Evolutionary conservation across 1,140 invertebrate species (phyloP), one percentile per base, ranked within the genome.

Genomic region (Pseudomyrmex sp.): DNA sequence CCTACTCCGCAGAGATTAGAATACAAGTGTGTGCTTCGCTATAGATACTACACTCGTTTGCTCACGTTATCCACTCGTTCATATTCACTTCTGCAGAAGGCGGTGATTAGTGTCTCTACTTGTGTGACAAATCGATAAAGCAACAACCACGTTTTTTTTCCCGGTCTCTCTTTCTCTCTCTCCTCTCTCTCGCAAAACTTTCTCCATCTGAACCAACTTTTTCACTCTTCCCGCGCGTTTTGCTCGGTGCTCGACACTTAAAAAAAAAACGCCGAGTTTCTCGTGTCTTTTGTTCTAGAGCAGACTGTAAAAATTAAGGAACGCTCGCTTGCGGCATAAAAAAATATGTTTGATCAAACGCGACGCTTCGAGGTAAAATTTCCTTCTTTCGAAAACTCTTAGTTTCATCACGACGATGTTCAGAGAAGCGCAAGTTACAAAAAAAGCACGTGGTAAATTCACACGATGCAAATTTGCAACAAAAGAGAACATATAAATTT

Each of bases 161-260:
- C 59, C 54, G 44, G 8, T 50, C 35, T 35, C 35, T 35, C 5
- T 35, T 7, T 35, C 5, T 35, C 5, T 35, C 35, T 35, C 0
- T 35, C 35, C 18, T 18, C 18, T 35, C 35, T 5, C 35, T 35
- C 23, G 15, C 15, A 80, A n/a, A 80, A 80, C 54, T 80, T 80
- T 80, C 4, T 2, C 76, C 48, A 18, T 9, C 26, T 75, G 18
- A 59, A 35, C n/a, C 44, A 80, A 70, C 76, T 70, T 80, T 70
- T 70, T 15, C 8, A 70, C 52, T 54, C 54, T 70, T 59, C 10
- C 50, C 26, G n/a, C 20, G 20, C 13, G 54, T 8, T 59, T 72
- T 59, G 48, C 2, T 54, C 48, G 35, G 35, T 35, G 35, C 35
- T 35, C 35, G 5, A 59, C 20, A n/a, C 5, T 12, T 23, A 50